Base-by-base conservation (phyloP, 1,140 invertebrate genomes). In the Mercenaria mercenaria region DNA sequence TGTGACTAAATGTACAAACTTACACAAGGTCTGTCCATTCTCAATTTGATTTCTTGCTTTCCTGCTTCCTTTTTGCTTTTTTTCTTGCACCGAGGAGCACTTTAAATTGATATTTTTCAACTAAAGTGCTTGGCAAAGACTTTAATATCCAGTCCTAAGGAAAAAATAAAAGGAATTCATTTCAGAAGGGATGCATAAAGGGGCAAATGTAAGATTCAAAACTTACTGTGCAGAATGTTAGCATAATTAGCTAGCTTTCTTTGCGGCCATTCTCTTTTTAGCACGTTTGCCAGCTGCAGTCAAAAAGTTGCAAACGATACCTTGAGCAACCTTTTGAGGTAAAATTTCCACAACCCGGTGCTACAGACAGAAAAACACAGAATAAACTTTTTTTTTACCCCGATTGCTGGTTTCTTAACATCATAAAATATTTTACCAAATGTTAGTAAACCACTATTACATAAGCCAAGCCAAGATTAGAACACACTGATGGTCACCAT, bases 41-140 rank as follows among this genome's bases (percentile, higher is more conserved):
- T 67, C 34, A 82, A 34, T 61, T 82, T 15, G 80, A 64, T 82
- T 82, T 82, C 59, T 82, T 82, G 26, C 23, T 32, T 1, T 29
- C 80, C 52, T 23, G 52, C 59, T 82, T 82, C 80, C 56, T 82
- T 82, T 82, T 82, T 41, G 80, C 80, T 32, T 59, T 50, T 82
- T 82, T 82, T 26, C 34, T 61, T 37, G 20, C 18, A 59, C 10
- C 39, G 15, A 82, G 37, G 26, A 82, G 39, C 20, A 32, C 29
- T 20, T 67, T 82, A 64, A 41, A 64, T 18, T 41, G 32, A 23
- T 39, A 11, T n/a, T 82, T 82, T n/a, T n/a, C 29, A 37, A 11
- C 13, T 23, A 82, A 41, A 41, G 32, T 26, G 1, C n/a, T 23
- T 8, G 80, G 80, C 23, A 82, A 26, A 43, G 23, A 43, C 20